Conservation (phyloP, 2,113 vertebrate genomes). For the Noturus placidus region DNA sequence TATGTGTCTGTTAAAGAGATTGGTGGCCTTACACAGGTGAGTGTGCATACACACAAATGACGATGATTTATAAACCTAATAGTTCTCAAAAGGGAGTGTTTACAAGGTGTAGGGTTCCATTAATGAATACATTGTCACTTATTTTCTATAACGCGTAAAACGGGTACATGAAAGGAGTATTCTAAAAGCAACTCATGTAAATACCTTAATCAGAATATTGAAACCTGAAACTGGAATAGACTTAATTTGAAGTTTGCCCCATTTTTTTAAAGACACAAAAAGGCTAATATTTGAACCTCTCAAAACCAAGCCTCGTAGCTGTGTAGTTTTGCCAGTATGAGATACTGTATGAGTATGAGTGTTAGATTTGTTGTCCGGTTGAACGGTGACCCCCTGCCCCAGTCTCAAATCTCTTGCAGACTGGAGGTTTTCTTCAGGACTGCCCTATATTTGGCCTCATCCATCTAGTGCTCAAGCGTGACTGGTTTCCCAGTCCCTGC, state of each 20-base stretch:
- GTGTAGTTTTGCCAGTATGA: neutral
- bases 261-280: neutral
- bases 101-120: neutral
- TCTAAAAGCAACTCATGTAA: no score
- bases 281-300: neutral
- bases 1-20: constrained; percentile 98
- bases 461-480: neutral
- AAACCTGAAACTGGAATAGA: neutral
- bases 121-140: neutral
- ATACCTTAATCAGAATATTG: no score
- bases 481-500: neutral
- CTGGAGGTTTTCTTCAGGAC: neutral
- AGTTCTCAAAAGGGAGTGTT: neutral
- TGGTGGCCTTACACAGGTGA: constrained; percentile 92
- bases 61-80: neutral
- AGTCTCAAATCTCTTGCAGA: neutral
- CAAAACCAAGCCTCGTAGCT: neutral
- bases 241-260: neutral
- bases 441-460: neutral
- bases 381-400: neutral
- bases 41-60: neutral
- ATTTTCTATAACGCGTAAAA: no score
- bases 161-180: no score
- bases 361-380: neutral
- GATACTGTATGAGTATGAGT: no score